These are phyloP conservation scores for Callorhinus ursinus DNA, from an alignment of 2,113 vertebrate genomes.

Conservation along the genomic window DNA sequence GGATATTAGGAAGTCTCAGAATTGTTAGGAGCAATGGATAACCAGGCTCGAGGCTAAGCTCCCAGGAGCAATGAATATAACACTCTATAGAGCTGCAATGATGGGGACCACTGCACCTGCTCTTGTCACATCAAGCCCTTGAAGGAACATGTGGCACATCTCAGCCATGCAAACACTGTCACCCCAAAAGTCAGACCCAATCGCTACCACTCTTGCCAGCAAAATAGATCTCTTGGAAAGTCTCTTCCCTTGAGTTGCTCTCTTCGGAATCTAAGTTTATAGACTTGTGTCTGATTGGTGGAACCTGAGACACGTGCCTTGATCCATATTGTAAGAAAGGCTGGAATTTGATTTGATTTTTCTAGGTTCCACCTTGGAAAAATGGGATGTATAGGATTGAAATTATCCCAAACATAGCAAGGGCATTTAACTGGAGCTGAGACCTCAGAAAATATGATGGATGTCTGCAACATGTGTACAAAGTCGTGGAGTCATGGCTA, in stretches of 20 bases:
- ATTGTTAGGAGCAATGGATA: not conserved
- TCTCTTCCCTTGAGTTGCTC: not conserved
- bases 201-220: not conserved
- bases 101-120: not conserved
- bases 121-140: not conserved
- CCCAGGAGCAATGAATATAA: not conserved
- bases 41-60: not conserved
- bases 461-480: fast-evolving
- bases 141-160: not conserved
- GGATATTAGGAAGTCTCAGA: not conserved
- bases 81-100: not conserved
- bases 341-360: not conserved
- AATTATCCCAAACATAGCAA: not conserved
- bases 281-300: not conserved
- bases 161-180: not conserved
- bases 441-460: not conserved
- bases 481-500: too few relatives aligned
- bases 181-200: not conserved
- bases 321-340: not conserved
- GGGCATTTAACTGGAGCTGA: not conserved
- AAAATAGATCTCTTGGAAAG: not conserved
- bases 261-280: slow-evolving; percentile 3
- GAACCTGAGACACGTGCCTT: not conserved
- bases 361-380: not conserved
- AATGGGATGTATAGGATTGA: not conserved